Evolutionary conservation across 2,888 invertebrate genomes (phyloP).

Genomic region (Beris chalybata): DNA sequence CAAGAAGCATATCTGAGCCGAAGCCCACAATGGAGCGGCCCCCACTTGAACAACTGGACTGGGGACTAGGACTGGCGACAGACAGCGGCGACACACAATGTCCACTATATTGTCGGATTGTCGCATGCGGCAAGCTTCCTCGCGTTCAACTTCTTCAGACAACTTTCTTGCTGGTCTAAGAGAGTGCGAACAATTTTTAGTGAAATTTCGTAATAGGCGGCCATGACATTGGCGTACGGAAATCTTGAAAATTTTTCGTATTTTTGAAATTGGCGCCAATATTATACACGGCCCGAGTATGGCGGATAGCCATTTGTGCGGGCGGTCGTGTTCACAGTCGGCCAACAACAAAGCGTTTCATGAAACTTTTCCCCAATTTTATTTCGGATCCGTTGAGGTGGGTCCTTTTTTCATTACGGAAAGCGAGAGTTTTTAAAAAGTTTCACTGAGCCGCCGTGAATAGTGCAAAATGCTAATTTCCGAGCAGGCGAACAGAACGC

Average conservation of each 20-base stretch:
- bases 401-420: slow-evolving; percentile 25
- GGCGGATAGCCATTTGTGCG: neutral
- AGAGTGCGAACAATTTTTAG: slow-evolving; percentile 58
- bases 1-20: no score
- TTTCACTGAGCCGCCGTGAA: slow-evolving; percentile 48
- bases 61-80: neutral
- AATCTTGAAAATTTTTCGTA: slow-evolving; percentile 1
- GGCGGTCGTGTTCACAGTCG: neutral
- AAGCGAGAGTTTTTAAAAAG: slow-evolving; percentile 18
- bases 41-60: no score
- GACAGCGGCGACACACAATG: neutral
- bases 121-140: neutral
- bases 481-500: slow-evolving; percentile 45
- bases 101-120: neutral
- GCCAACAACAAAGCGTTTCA: neutral
- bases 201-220: slow-evolving; percentile 57
- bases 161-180: slow-evolving; percentile 40
- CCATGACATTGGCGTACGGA: slow-evolving; percentile 45
- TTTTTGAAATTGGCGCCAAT: slow-evolving; percentile 3
- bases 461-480: slow-evolving; percentile 53
- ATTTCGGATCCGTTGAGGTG: neutral
- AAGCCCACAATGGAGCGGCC: no score
- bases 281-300: neutral
- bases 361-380: slow-evolving; percentile 32
- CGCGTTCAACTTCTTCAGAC: slow-evolving; percentile 21